Evolutionary conservation across 1,140 invertebrate genomes (phyloP), one percentile per base, ranked within the genome.

Genomic region (Papilio helenus): DNA sequence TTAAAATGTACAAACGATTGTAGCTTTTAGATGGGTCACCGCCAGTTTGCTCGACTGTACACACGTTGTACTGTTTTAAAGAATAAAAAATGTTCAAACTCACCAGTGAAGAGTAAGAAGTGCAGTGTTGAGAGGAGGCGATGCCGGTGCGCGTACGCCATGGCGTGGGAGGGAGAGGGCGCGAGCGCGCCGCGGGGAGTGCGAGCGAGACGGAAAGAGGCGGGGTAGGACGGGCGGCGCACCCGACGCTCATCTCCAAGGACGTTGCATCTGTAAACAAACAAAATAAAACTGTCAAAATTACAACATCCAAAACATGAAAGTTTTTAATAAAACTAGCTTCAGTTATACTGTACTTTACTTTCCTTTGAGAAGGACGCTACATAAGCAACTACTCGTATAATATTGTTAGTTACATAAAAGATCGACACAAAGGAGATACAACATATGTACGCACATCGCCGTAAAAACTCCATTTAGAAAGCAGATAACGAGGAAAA

Each of bases 231-330:
- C 74, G 46, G 73, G 46, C 58, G 76, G 51, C 29, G 76, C 51
- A 42, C 29, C 51, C 18, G 76, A 55, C 82, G 82, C 82, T 85
- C 84, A 85, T 85, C 84, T 84, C 81, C 81, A 82, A 46, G 82
- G 84, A 46, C 83, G 81, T 79, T 79, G 80, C 84, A 85, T 85
- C 84, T 84, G 80, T 8, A 7, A 74, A 81, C 71, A 79, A 81
- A 10, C 26, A 68, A 68, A 29, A 2, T 23, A 12, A 65, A 51
- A 29, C 20, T 23, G 26, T 29, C 61, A 65, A 10, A n/a, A 65
- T 1, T 2, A 71, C 29, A 71, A 29, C 12, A 18, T 39, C 7
- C 12, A 29, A 71, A 5, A 39, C 34, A 39, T 0, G 7, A 39
- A 8, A 39, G 34, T 39, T 39, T n/a, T 39, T 39, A 39, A 8